Evolutionary conservation across 1,140 invertebrate genomes (phyloP).

Genomic region (Drosophila tropicalis): DNA sequence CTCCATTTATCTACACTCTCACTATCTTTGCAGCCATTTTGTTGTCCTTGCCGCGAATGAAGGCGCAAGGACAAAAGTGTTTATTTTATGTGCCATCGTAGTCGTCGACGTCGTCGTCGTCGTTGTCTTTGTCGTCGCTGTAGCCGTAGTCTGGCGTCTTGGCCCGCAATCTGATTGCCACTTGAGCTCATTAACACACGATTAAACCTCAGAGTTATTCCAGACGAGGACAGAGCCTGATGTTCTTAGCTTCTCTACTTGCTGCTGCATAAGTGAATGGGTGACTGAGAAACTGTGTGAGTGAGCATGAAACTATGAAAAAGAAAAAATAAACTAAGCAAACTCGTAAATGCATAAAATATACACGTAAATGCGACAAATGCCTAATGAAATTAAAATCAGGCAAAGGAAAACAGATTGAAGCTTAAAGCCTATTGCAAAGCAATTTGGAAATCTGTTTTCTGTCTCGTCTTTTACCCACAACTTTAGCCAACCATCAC

Average conservation of each 20-base stretch:
- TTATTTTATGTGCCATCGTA: conserved; percentile 63
- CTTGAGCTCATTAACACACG: conserved; percentile 78
- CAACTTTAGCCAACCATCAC: neutral
- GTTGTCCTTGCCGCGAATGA: conserved; percentile 41
- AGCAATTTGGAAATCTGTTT: conserved; percentile 48
- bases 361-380: conserved; percentile 27
- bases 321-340: conserved; percentile 17
- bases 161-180: conserved; percentile 75
- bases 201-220: conserved; percentile 74
- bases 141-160: conserved; percentile 42
- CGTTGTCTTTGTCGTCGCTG: conserved; percentile 22
- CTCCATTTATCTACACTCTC: neutral
- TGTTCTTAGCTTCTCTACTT: neutral
- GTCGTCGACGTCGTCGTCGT: conserved; percentile 42
- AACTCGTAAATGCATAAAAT: conserved; percentile 59
- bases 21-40: conserved; percentile 23
- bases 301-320: conserved; percentile 37
- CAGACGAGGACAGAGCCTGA: conserved; percentile 40
- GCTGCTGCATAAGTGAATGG: conserved; percentile 60
- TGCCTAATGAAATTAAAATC: conserved; percentile 56
- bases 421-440: conserved; percentile 18
- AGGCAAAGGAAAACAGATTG: conserved; percentile 27
- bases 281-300: conserved; percentile 1
- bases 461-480: conserved; percentile 18
- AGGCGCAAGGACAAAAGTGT: conserved; percentile 67